Conservation (phyloP, 1,140 invertebrate genomes). For the Bombus pyrosoma region DNA sequence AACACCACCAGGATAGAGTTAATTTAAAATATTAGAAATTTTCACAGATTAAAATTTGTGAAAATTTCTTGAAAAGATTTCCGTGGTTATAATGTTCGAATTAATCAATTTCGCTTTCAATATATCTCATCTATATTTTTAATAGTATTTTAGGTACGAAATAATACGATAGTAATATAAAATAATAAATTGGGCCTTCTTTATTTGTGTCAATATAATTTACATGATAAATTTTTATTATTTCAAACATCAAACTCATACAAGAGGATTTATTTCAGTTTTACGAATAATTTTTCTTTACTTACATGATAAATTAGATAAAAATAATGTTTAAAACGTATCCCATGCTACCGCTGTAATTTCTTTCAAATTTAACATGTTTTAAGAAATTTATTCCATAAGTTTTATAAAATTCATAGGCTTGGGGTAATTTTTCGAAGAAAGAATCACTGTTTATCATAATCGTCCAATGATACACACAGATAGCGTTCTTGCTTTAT, state of each 20-base stretch:
- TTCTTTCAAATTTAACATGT: neutral
- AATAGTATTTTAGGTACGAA: too few species aligned
- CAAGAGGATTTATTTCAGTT: too few species aligned
- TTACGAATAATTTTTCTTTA: too few species aligned
- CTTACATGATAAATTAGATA: too few species aligned
- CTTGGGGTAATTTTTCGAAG: neutral
- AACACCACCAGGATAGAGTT: neutral
- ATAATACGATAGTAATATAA: too few species aligned
- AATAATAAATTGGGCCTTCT: too few species aligned
- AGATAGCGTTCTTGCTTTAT: slow-evolving; percentile 30
- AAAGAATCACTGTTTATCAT: neutral
- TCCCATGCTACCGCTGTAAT: neutral
- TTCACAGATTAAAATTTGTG: neutral
- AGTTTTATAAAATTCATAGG: neutral
- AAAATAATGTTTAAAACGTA: neutral
- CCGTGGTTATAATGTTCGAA: neutral
- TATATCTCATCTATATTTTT: too few species aligned
- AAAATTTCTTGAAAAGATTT: neutral
- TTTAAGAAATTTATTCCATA: neutral
- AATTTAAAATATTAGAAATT: neutral
- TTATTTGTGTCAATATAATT: too few species aligned
- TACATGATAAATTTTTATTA: too few species aligned
- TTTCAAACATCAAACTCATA: too few species aligned
- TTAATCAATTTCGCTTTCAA: neutral
- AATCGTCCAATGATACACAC: slow-evolving; percentile 24